These are phyloP conservation scores for Orthonychiurus folsomi DNA, from an alignment of 2,888 invertebrate genomes.

Conservation along the genomic window DNA sequence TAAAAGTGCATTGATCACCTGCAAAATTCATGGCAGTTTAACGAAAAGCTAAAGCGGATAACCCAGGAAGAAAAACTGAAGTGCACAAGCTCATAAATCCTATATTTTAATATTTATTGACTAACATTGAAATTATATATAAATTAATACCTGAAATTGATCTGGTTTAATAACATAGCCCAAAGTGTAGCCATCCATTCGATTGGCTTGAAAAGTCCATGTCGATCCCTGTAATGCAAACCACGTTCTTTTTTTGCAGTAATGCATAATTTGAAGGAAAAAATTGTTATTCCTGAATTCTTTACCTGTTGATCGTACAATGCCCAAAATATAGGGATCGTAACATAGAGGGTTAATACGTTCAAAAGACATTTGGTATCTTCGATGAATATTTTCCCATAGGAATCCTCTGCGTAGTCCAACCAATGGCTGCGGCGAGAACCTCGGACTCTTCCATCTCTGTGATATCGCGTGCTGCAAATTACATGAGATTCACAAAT, in stretches of 20 bases:
- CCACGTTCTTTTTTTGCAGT: not conserved
- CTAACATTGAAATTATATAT: too few species aligned
- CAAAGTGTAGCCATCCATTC: slow-evolving; percentile 42
- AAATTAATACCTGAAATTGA: slow-evolving; percentile 49
- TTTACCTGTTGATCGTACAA: slow-evolving; percentile 52
- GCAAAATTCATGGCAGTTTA: slow-evolving; percentile 44
- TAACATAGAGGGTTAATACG: slow-evolving; percentile 61
- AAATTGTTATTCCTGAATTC: too few species aligned
- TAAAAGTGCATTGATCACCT: slow-evolving; percentile 45
- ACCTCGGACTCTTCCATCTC: not conserved
- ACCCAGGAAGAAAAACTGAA: too few species aligned
- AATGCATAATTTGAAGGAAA: not conserved
- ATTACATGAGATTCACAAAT: not conserved
- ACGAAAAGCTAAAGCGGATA: too few species aligned
- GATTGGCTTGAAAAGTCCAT: slow-evolving; percentile 46
- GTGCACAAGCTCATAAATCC: too few species aligned
- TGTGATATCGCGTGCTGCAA: slow-evolving; percentile 8
- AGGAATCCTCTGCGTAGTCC: slow-evolving; percentile 59
- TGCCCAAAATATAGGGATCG: slow-evolving; percentile 77
- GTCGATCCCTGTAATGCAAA: slow-evolving; percentile 43
- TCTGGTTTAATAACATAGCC: slow-evolving; percentile 47
- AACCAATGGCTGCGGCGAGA: slow-evolving; percentile 55
- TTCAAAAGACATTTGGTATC: slow-evolving; percentile 62
- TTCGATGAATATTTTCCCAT: slow-evolving; percentile 54
- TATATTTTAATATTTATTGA: too few species aligned